Conservation (phyloP, 2,797 vertebrate genomes). For the Babyrousa celebensis region DNA sequence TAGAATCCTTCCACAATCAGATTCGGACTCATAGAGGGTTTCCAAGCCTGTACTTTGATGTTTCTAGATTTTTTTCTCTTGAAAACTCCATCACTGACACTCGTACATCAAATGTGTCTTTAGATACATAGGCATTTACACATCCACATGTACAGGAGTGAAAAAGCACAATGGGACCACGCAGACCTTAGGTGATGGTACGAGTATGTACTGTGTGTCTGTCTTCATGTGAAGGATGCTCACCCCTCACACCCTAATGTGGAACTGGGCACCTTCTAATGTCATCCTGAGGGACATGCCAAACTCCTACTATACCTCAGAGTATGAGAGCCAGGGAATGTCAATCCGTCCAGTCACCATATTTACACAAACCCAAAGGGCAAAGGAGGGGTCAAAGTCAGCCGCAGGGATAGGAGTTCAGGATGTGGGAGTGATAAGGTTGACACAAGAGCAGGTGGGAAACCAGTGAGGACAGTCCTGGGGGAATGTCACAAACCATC, state of each 20-base stretch:
- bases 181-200: background rate
- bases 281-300: background rate
- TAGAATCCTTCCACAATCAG: background rate
- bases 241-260: background rate
- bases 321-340: background rate
- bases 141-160: background rate
- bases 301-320: background rate
- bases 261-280: background rate
- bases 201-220: background rate
- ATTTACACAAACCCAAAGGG: background rate
- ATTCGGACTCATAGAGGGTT: background rate
- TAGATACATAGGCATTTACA: background rate
- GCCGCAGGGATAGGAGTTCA: background rate
- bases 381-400: background rate
- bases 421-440: background rate
- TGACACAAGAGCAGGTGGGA: background rate
- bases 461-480: background rate
- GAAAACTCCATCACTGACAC: background rate
- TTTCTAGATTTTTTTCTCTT: conserved; percentile 21
- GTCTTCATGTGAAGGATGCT: background rate
- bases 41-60: background rate
- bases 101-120: background rate
- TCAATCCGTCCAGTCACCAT: background rate
- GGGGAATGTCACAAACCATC: background rate
- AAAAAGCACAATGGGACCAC: background rate